These are phyloP conservation scores for Tokudaia muenninki DNA, from an alignment of 2,797 vertebrate genomes.

Conservation along the genomic window DNA sequence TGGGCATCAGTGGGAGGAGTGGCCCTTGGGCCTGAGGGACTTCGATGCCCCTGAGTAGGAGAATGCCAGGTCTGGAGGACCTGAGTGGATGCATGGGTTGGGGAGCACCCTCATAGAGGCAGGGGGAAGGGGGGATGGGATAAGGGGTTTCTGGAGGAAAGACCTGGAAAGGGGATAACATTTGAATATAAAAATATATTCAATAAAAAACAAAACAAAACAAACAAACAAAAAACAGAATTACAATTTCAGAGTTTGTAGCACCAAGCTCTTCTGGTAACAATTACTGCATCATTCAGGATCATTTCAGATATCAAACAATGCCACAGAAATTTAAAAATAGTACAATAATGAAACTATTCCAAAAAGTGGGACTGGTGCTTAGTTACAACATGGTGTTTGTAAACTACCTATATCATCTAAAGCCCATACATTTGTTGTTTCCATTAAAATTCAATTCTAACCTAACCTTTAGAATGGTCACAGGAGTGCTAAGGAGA, in stretches of 20 bases:
- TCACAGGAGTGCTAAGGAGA: neutral
- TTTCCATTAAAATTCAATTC: slow-evolving; percentile 4
- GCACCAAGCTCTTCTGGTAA: neutral
- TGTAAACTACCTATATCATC: neutral
- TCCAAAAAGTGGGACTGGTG: fast-evolving
- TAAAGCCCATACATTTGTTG: neutral
- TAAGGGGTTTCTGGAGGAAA: no score
- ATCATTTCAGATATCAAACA: neutral
- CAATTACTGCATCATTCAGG: neutral
- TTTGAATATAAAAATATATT: no score
- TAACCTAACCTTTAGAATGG: neutral
- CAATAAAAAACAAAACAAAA: no score
- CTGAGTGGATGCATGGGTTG: no score
- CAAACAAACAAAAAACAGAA: neutral
- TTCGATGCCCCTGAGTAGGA: no score
- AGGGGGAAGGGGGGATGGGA: no score
- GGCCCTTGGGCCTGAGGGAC: no score
- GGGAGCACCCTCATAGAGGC: no score
- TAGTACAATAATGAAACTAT: neutral
- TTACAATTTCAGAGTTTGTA: neutral
- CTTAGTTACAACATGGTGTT: neutral
- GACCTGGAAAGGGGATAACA: no score
- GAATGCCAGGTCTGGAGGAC: no score
- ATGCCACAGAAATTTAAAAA: neutral
- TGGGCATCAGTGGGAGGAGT: no score